Conservation (phyloP, 2,888 invertebrate species). For the Dasysyrphus tricinctus region DNA sequence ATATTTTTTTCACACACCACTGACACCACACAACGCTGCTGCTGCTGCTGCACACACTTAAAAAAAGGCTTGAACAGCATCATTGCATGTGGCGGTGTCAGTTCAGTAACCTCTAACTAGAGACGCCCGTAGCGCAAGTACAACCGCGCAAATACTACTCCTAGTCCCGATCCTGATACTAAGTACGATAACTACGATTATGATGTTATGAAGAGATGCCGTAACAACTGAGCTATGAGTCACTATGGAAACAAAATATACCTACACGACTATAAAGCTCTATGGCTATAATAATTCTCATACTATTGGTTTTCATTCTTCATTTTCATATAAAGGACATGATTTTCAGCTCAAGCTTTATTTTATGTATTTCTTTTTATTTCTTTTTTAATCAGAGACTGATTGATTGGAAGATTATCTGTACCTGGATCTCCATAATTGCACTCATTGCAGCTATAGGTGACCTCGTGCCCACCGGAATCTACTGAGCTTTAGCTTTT, state of each 20-base stretch:
- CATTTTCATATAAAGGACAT: background rate
- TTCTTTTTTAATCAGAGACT: background rate
- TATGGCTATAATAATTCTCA: conserved; percentile 26
- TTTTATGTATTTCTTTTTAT: background rate
- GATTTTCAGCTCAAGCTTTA: background rate
- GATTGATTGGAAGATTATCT: too few relatives aligned
- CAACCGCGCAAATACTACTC: conserved; percentile 55
- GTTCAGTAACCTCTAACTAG: conserved; percentile 73
- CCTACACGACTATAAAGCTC: background rate
- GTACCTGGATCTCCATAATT: too few relatives aligned
- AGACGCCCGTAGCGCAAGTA: conserved; percentile 42
- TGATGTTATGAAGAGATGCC: conserved; percentile 48
- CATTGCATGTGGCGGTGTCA: conserved; percentile 58
- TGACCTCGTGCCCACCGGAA: too few relatives aligned
- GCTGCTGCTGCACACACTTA: conserved; percentile 30
- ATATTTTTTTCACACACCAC: conserved; percentile 49
- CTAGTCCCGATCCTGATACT: conserved; percentile 38
- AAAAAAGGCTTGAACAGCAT: conserved; percentile 42
- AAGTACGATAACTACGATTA: conserved; percentile 51
- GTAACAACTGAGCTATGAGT: conserved; percentile 55
- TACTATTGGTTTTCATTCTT: conserved; percentile 9
- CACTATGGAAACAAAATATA: conserved; percentile 23
- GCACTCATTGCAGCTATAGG: too few relatives aligned
- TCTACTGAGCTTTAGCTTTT: too few relatives aligned
- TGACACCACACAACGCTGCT: conserved; percentile 53